Evolutionary conservation across 2,797 vertebrate species (phyloP).

Genomic region (Pelobates cultripes): DNA sequence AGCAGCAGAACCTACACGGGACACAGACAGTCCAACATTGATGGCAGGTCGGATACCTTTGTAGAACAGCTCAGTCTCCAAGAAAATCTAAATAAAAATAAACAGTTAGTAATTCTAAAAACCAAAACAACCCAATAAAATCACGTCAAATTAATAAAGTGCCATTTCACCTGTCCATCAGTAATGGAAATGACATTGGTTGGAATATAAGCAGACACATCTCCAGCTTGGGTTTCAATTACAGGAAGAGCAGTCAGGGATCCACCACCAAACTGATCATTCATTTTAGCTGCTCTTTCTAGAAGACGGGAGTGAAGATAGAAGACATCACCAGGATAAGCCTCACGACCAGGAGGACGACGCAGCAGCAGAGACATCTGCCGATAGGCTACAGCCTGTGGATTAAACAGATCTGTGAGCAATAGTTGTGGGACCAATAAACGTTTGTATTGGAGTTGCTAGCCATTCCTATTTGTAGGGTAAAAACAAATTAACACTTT

Average conservation of each 20-base stretch:
- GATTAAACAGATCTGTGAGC: background rate
- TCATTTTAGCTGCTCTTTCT: conserved; percentile 98
- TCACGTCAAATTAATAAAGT: background rate
- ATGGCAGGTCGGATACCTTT: conserved; percentile 98
- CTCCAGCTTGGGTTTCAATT: conserved; percentile 97
- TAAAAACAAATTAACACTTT: no score
- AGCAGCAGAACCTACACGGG: conserved; percentile 95
- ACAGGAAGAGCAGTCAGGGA: conserved; percentile 95
- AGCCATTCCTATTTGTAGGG: no score
- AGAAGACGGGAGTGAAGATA: conserved; percentile 97
- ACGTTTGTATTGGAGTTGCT: no score
- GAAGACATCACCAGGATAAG: conserved; percentile 97
- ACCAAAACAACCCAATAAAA: no score
- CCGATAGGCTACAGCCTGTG: conserved; percentile 94
- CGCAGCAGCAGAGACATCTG: conserved; percentile 98
- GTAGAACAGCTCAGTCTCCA: conserved; percentile 98
- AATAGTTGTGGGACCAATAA: background rate
- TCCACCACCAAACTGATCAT: conserved; percentile 93
- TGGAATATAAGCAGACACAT: conserved; percentile 98
- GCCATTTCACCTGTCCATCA: conserved; percentile 86
- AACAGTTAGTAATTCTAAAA: background rate
- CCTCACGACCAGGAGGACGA: conserved; percentile 94
- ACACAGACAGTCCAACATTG: conserved; percentile 97
- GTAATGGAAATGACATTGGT: conserved; percentile 99
- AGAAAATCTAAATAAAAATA: conserved; percentile 83